Percentiles rank a stretch among this genome's conserved stretches.
Conservation (phyloP, 1,140 invertebrate genomes). For the Lordiphosa mommai region DNA sequence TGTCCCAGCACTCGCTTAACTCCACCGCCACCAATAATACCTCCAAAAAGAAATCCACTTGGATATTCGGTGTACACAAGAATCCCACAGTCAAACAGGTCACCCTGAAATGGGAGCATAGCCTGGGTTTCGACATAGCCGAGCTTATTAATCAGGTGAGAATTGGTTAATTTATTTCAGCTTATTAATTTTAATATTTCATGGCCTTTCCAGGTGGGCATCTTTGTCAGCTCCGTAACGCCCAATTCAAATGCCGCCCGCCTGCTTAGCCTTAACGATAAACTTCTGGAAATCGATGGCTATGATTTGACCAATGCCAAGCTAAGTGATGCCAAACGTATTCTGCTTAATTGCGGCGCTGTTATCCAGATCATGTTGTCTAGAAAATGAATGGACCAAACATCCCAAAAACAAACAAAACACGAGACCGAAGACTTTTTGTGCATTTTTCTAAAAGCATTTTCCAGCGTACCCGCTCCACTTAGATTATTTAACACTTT, state of each 20-base stretch:
- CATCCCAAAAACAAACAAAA: slow-evolving; percentile 5
- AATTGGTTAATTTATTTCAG: too few relatives aligned
- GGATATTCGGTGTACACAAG: slow-evolving; percentile 84
- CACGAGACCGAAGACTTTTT: slow-evolving; percentile 73
- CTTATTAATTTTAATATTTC: neutral
- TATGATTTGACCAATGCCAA: slow-evolving; percentile 83
- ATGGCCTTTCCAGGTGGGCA: slow-evolving; percentile 79
- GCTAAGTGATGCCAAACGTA: slow-evolving; percentile 81
- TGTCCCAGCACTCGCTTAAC: slow-evolving; percentile 62
- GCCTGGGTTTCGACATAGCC: slow-evolving; percentile 61
- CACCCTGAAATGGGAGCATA: slow-evolving; percentile 62
- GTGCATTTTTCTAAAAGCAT: slow-evolving; percentile 66
- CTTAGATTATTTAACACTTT: slow-evolving; percentile 9
- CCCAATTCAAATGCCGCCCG: slow-evolving; percentile 81
- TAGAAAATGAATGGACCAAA: slow-evolving; percentile 53
- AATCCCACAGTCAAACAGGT: slow-evolving; percentile 82
- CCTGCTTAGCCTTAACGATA: slow-evolving; percentile 82
- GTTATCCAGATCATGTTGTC: slow-evolving; percentile 82
- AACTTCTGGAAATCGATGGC: slow-evolving; percentile 83
- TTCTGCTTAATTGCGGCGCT: slow-evolving; percentile 80
- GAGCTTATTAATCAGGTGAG: slow-evolving; percentile 63
- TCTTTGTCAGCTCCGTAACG: slow-evolving; percentile 82
- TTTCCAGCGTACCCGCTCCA: slow-evolving; percentile 24
- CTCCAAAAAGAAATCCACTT: slow-evolving; percentile 66
- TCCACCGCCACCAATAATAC: slow-evolving; percentile 62